phyloP scores from a whole-genome alignment of 2,888 invertebrate species.

The Drosophila acutilabella region DNA sequence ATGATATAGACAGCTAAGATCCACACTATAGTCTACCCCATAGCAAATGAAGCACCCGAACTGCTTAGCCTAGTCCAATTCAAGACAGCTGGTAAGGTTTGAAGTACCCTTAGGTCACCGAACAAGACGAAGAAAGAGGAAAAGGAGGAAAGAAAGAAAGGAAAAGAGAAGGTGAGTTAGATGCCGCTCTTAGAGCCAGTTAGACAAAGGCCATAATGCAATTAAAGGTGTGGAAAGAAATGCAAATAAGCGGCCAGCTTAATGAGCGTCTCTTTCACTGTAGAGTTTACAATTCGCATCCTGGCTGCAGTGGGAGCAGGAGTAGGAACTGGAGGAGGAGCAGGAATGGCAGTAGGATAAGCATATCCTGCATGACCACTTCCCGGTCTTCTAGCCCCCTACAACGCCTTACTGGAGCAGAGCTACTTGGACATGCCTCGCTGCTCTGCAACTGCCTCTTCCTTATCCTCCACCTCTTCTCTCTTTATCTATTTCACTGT shows the following conservation, averaged over 20 bases:
- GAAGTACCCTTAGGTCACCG: too few species aligned
- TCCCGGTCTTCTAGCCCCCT: background rate
- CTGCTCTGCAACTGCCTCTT: constrained; percentile 18
- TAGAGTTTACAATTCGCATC: constrained; percentile 10
- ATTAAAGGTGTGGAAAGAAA: constrained; percentile 49
- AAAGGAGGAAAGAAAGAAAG: background rate
- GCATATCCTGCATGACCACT: background rate
- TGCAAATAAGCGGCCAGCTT: constrained; percentile 45
- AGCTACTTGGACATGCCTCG: constrained; percentile 37
- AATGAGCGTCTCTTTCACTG: constrained; percentile 30
- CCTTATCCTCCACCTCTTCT: background rate
- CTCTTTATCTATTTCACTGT: background rate
- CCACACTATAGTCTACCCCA: too few species aligned
- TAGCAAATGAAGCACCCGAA: too few species aligned
- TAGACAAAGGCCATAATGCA: constrained; percentile 54
- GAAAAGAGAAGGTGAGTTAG: background rate
- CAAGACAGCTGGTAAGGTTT: too few species aligned
- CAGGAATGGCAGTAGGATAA: too few species aligned
- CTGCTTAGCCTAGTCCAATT: too few species aligned
- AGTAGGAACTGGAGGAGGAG: too few species aligned
- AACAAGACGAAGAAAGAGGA: background rate
- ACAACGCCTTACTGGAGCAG: background rate
- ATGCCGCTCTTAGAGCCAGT: constrained; percentile 7
- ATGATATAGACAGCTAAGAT: too few species aligned
- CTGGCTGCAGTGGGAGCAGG: background rate